A percentile compares a stretch with the other conserved stretches of the same genome.
Conservation (phyloP, 2,113 vertebrate genomes). For the Aplodontia rufa region DNA sequence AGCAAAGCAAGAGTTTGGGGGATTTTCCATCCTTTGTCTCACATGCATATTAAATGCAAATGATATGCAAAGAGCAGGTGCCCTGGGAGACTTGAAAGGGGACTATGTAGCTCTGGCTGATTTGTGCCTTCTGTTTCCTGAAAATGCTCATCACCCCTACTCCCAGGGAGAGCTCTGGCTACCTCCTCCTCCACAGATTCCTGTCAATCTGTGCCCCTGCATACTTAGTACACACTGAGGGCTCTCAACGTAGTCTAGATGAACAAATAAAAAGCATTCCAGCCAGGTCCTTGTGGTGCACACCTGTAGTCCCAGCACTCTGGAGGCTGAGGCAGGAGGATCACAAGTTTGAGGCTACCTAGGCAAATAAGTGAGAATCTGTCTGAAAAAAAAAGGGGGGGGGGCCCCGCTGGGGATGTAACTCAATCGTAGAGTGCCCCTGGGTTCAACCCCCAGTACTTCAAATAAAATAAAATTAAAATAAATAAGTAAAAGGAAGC, state of each 20-base stretch:
- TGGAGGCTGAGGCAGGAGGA: background rate
- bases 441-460: no score
- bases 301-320: background rate
- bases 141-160: background rate
- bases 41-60: constrained; percentile 44
- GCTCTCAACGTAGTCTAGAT: background rate
- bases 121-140: background rate
- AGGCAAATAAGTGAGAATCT: background rate
- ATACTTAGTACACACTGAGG: background rate
- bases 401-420: background rate
- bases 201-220: background rate
- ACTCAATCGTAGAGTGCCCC: no score
- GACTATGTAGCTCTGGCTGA: background rate
- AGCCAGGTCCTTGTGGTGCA: no score
- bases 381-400: background rate
- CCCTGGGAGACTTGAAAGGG: background rate
- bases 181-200: background rate
- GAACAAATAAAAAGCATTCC: background rate
- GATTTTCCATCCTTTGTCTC: constrained; percentile 57
- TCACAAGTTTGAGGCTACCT: background rate
- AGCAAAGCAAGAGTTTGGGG: background rate
- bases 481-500: constrained; percentile 36
- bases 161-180: background rate
- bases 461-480: no score
- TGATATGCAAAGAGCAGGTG: background rate